Base-by-base conservation (phyloP, 2,113 vertebrate species). In the Kryptolebias marmoratus region DNA sequence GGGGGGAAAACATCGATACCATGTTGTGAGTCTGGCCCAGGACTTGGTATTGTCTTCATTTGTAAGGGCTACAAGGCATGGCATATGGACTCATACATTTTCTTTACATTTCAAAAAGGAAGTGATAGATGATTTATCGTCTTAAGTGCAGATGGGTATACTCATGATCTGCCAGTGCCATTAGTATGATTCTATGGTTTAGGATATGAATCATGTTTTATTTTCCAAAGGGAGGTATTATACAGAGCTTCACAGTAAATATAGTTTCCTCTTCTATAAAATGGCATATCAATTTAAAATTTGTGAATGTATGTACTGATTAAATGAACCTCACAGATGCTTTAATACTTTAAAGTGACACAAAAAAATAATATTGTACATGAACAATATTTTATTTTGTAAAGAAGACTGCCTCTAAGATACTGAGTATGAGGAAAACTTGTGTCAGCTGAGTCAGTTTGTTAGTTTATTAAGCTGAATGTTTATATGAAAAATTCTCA, bases 1-100 rank as follows among this genome's bases (percentile, higher is more conserved):
- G 71, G 88, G 85, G 85, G 77, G 90, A 68, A 87, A 94, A 95
- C 92, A 94, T 96, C 94, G 93, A 93, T 94, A 95, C 92, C 81
- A 72, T 83, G 90, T 94, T 93, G 94, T 92, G 92, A 94, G 91
- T 91, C 84, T 90, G 88, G 89, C 87, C 78, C 78, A 86, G 89
- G 80, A 91, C 87, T 88, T 88, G 64, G 88, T 82, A 90, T 87
- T 85, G 87, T 87, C 89, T 91, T 90, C 74, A 93, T 93, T 93
- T 82, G 65, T 90, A 84, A 78, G 68, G 77, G 68, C 80, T 87
- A 56, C 49, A 73, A 79, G 55, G 73, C 67, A 73, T 57, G 76
- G 81, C 75, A 73, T 88, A 87, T 63, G 77, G 78, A 86, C 81
- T 71, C 80, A 82, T 85, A 82, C 75, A 61, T 84, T 89, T 85